Evolutionary conservation across 2,113 vertebrate genomes (phyloP).

Genomic region (Callipepla californica): DNA sequence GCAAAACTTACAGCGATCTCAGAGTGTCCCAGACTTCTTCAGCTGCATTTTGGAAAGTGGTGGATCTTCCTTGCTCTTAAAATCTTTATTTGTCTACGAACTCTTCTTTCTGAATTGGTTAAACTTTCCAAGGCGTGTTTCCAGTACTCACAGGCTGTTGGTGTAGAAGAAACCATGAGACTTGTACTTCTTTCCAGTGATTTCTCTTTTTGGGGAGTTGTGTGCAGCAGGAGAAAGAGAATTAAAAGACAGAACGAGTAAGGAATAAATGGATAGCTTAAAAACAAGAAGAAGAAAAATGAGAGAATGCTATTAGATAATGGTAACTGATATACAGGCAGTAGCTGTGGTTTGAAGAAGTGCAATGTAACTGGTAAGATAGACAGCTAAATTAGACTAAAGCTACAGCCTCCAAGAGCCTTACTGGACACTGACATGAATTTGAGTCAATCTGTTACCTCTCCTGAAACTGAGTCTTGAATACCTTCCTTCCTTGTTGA

Average conservation of each 20-base stretch:
- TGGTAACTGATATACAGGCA: not conserved
- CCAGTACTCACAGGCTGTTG: not conserved
- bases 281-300: not conserved
- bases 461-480: not conserved
- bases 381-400: not conserved
- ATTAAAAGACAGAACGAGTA: not conserved
- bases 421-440: not conserved
- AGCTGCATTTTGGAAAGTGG: not conserved
- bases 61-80: not conserved
- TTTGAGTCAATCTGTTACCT: not conserved
- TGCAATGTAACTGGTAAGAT: not conserved
- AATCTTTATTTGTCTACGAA: not conserved
- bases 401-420: not conserved
- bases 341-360: not conserved
- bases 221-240: not conserved
- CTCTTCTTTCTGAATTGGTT: not conserved
- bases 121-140: not conserved
- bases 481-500: not conserved
- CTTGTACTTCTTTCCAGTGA: not conserved
- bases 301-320: not conserved
- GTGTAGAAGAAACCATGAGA: not conserved
- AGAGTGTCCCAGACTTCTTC: not conserved
- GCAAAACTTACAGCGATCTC: not conserved
- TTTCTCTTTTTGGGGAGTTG: not conserved
- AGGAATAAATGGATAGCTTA: not conserved